phyloP scores from a whole-genome alignment of 2,888 invertebrate species.

The Nemapogon koenigi region DNA sequence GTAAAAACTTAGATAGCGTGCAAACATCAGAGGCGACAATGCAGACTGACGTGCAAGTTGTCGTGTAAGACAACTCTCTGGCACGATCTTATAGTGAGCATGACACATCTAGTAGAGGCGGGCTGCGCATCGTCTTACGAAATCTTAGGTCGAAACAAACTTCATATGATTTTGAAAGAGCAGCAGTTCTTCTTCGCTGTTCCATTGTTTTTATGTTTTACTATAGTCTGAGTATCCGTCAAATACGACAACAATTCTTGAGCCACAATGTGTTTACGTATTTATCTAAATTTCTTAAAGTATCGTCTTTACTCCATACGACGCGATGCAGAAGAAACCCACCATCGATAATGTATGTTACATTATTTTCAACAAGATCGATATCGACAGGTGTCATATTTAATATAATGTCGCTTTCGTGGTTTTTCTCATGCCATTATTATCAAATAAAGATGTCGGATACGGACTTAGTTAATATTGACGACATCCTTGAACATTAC shows the following conservation, averaged over 20 bases:
- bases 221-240: constrained; percentile 26
- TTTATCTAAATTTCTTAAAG: constrained; percentile 19
- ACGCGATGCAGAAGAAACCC: constrained; percentile 26
- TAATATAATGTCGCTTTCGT: constrained; percentile 21
- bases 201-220: constrained; percentile 31
- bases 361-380: constrained; percentile 18
- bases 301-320: constrained; percentile 23
- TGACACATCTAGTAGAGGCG: no score
- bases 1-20: no score
- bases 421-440: constrained; percentile 21
- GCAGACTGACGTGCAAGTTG: no score
- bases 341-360: constrained; percentile 21
- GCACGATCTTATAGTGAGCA: no score
- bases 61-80: no score
- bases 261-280: constrained; percentile 22
- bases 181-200: constrained; percentile 29
- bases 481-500: constrained; percentile 19
- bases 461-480: constrained; percentile 20
- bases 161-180: constrained; percentile 28
- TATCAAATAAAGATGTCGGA: constrained; percentile 20
- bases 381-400: constrained; percentile 16
- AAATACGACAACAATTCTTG: constrained; percentile 24
- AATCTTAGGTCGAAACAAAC: constrained; percentile 29
- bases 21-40: no score
- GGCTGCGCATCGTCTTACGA: no score